Evolutionary conservation across 2,113 vertebrate genomes (phyloP).

Genomic region (Oceanites oceanicus): DNA sequence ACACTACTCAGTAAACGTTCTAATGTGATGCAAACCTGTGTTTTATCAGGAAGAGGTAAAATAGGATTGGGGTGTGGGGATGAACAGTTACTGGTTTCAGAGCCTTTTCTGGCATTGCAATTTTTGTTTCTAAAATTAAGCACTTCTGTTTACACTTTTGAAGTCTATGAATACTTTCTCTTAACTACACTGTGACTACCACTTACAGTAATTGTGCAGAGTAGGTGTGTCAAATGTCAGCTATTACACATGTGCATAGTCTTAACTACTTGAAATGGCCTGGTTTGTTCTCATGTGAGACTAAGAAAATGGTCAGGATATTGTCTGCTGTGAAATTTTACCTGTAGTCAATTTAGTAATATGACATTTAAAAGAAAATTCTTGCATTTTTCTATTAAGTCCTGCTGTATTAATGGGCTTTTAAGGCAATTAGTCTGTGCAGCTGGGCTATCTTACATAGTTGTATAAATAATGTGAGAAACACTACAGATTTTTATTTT

Average conservation of each 20-base stretch:
- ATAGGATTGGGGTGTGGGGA: background rate
- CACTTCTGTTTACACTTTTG: background rate
- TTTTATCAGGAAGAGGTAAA: background rate
- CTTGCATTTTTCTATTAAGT: background rate
- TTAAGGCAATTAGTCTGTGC: slow-evolving; percentile 2
- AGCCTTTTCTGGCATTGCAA: background rate
- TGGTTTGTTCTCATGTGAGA: background rate
- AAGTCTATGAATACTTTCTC: background rate
- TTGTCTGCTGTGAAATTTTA: background rate
- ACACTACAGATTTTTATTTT: background rate
- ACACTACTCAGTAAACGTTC: background rate
- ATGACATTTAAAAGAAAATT: background rate
- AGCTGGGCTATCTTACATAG: background rate
- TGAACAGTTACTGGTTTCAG: background rate
- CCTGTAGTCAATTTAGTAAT: background rate
- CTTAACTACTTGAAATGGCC: background rate
- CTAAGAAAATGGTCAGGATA: background rate
- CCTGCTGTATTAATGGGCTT: slow-evolving; percentile 18
- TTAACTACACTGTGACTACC: background rate
- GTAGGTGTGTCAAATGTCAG: background rate
- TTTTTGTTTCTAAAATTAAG: background rate
- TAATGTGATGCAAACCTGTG: background rate
- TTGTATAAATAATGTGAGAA: background rate
- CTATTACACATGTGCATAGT: background rate
- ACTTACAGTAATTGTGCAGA: background rate